Percentiles rank a stretch among this genome's conserved stretches.
Conservation (phyloP, 2,797 vertebrate species). For the Varecia variegata region DNA sequence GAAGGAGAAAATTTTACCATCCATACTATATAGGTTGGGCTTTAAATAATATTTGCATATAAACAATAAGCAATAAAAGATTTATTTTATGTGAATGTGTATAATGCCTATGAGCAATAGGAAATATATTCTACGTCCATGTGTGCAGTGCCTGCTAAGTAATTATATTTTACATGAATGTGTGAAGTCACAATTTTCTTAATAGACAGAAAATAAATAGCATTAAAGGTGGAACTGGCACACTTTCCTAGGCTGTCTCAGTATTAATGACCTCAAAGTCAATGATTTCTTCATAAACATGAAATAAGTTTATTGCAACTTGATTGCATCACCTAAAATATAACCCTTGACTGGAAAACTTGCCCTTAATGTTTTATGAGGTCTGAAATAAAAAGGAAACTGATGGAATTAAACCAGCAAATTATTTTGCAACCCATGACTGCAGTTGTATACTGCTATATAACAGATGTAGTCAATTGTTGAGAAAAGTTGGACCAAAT, state of each 20-base stretch:
- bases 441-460: neutral
- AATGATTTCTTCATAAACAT: slow-evolving; percentile 67
- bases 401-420: slow-evolving; percentile 59
- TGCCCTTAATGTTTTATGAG: slow-evolving; percentile 64
- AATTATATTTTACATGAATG: neutral
- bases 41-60: slow-evolving; percentile 26
- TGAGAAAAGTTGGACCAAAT: slow-evolving; percentile 35
- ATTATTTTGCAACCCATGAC: slow-evolving; percentile 62
- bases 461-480: slow-evolving; percentile 42
- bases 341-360: slow-evolving; percentile 54
- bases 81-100: neutral
- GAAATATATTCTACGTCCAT: neutral
- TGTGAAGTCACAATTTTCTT: slow-evolving; percentile 38
- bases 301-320: slow-evolving; percentile 66
- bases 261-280: slow-evolving; percentile 58
- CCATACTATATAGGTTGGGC: neutral
- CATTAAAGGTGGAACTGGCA: slow-evolving; percentile 48
- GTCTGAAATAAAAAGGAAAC: slow-evolving; percentile 66
- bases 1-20: neutral
- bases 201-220: slow-evolving; percentile 3
- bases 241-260: slow-evolving; percentile 26
- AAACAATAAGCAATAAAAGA: neutral
- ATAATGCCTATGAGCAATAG: neutral
- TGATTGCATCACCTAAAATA: slow-evolving; percentile 70
- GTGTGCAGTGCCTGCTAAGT: neutral